Base-by-base conservation (phyloP, 2,888 invertebrate genomes). In the Drosophila paucipuncta region DNA sequence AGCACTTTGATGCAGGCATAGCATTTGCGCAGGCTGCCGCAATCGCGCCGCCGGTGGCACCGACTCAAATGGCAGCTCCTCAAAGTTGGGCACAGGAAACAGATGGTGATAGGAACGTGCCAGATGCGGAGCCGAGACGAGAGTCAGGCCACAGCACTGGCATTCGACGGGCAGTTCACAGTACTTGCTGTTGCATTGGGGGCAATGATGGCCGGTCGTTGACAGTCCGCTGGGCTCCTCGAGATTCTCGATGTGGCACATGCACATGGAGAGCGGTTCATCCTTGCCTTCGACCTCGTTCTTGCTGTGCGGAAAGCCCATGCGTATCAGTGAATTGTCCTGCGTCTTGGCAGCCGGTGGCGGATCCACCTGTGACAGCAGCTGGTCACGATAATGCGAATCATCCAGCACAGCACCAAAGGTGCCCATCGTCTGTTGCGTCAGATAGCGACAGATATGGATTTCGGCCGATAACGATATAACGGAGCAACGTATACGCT, bases 161-260 rank as follows among this genome's bases (percentile, higher is more conserved):
- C 99, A 99, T 94, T 99, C 99, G 4, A 98, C 98, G 0, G 99
- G 99, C 88, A 99, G 94, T 93, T 99, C 98, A 94, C 99, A 99
- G 94, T 99, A 99, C 94, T 99, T 98, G 94, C 98, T 97, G 87
- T 97, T 96, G 93, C 99, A 99, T 93, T 99, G 98, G n/a, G 98
- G 98, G 89, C 98, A 98, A 90, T 97, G 95, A 92, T 97, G 97
- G 1, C 97, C 97, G 16, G 96, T 96, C 30, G 96, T 96, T 60
- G 95, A 95, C 57, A 96, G 94, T 87, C 96, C 96, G 66, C 95
- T 94, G 43, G 94, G 94, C 64, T 95, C 95, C 53, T 96, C 96
- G 28, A 94, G 93, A 80, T 95, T 96, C 85, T 98, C 98, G 57
- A 98, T 94, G 91, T 98, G 98, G 91, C 98, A 98, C 97, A 98